Evolutionary conservation across 1,140 invertebrate species (phyloP).

Genomic region (Temnothorax longispinosus): DNA sequence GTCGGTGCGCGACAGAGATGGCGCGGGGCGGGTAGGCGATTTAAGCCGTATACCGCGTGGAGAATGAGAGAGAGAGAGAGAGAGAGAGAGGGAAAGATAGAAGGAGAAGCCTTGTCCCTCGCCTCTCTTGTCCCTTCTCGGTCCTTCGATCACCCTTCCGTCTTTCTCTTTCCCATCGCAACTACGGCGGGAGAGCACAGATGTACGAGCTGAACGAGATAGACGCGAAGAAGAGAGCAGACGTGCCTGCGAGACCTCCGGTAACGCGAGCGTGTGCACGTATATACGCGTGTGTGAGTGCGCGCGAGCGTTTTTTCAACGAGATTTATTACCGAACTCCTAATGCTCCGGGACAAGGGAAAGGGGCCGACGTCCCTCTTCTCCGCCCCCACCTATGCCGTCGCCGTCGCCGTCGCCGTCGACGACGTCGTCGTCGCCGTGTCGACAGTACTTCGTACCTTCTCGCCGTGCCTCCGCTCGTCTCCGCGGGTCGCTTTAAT

Average conservation of each 20-base stretch:
- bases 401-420: constrained; percentile 39
- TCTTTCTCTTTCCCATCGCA: constrained; percentile 60
- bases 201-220: constrained; percentile 76
- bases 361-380: constrained; percentile 46
- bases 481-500: constrained; percentile 71
- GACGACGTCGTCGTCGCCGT: constrained; percentile 44
- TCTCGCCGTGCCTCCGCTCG: constrained; percentile 52
- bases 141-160: constrained; percentile 53
- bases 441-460: constrained; percentile 59
- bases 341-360: constrained; percentile 77
- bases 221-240: constrained; percentile 74
- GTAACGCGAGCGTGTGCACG: constrained; percentile 38
- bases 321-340: constrained; percentile 85
- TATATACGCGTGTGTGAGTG: constrained; percentile 43
- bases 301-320: constrained; percentile 83
- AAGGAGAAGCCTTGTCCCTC: neutral
- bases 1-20: constrained; percentile 65
- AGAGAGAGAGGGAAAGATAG: neutral
- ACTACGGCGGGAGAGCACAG: constrained; percentile 61
- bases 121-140: constrained; percentile 39
- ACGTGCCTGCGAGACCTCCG: constrained; percentile 66
- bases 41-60: constrained; percentile 59
- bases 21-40: constrained; percentile 52
- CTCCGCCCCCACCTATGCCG: constrained; percentile 24
- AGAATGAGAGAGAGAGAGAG: neutral